phyloP scores from a whole-genome alignment of 2,888 invertebrate genomes.

The Notodonta ziczac region DNA sequence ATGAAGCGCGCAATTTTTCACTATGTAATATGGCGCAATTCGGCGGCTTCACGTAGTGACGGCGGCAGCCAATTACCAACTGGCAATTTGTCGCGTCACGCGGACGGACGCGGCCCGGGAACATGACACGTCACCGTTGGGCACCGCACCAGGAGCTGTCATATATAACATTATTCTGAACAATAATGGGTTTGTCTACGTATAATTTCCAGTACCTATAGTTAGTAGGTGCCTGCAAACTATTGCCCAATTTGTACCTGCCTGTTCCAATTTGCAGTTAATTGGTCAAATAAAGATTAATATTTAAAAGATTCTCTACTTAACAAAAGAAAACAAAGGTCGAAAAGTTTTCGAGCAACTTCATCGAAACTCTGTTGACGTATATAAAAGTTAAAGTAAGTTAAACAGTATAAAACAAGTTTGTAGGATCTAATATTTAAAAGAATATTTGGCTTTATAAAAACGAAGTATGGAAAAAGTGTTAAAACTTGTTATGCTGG shows the following conservation, averaged over 20 bases:
- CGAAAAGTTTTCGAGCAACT: not conserved
- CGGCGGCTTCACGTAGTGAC: slow-evolving; percentile 45
- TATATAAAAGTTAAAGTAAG: not conserved
- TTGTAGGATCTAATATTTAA: not conserved
- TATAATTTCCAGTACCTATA: too few relatives aligned
- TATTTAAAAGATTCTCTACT: too few relatives aligned
- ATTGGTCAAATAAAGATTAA: too few relatives aligned
- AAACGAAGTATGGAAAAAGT: not conserved
- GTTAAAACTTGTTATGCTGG: too few relatives aligned
- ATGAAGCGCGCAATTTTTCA: slow-evolving; percentile 46
- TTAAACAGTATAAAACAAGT: slow-evolving; percentile 1
- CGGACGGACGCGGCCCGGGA: slow-evolving; percentile 40
- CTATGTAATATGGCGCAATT: slow-evolving; percentile 45
- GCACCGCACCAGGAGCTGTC: not conserved
- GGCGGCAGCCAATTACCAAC: slow-evolving; percentile 57
- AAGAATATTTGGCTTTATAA: not conserved
- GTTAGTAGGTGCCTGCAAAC: too few relatives aligned
- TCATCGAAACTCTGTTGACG: not conserved
- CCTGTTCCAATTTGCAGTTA: too few relatives aligned
- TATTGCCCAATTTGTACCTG: too few relatives aligned
- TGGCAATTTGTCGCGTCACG: slow-evolving; percentile 62
- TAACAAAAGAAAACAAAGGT: not conserved
- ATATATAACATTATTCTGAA: not conserved
- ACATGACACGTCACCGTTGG: slow-evolving; percentile 41
- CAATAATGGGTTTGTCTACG: too few relatives aligned